Percentiles rank a stretch among this genome's conserved stretches.
Evolutionary conservation across 2,113 vertebrate genomes (phyloP).

Genomic region (Atractosteus spatula): DNA sequence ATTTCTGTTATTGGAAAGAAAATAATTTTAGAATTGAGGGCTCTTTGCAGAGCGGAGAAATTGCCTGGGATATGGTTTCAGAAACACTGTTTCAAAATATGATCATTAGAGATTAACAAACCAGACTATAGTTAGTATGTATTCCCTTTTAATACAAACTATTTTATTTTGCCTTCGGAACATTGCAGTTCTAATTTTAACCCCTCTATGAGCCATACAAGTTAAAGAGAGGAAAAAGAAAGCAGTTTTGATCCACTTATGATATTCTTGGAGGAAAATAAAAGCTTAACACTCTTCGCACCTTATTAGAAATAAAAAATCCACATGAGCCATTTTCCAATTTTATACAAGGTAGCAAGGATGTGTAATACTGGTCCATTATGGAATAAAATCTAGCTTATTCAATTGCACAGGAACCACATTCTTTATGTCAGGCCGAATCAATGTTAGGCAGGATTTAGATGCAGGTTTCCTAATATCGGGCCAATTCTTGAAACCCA

Average conservation of each 20-base stretch:
- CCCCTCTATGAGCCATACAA: too few species aligned
- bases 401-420: constrained; percentile 28
- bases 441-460: constrained; percentile 40
- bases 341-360: constrained; percentile 25
- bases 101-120: too few species aligned
- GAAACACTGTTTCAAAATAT: too few species aligned
- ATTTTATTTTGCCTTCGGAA: too few species aligned
- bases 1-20: too few species aligned
- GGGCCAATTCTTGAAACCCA: constrained; percentile 36
- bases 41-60: too few species aligned
- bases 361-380: constrained; percentile 43
- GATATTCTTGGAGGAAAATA: background rate
- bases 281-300: constrained; percentile 9
- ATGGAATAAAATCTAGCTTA: constrained; percentile 29
- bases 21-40: too few species aligned
- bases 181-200: too few species aligned
- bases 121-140: too few species aligned
- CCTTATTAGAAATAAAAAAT: constrained; percentile 13
- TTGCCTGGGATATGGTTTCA: too few species aligned
- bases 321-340: background rate
- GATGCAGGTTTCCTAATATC: constrained; percentile 48
- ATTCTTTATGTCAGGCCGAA: constrained; percentile 21
- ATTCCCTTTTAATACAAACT: too few species aligned
- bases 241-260: background rate
- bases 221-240: background rate